These are phyloP conservation scores for Nomia melanderi DNA, from an alignment of 1,140 invertebrate species.

Conservation along the genomic window DNA sequence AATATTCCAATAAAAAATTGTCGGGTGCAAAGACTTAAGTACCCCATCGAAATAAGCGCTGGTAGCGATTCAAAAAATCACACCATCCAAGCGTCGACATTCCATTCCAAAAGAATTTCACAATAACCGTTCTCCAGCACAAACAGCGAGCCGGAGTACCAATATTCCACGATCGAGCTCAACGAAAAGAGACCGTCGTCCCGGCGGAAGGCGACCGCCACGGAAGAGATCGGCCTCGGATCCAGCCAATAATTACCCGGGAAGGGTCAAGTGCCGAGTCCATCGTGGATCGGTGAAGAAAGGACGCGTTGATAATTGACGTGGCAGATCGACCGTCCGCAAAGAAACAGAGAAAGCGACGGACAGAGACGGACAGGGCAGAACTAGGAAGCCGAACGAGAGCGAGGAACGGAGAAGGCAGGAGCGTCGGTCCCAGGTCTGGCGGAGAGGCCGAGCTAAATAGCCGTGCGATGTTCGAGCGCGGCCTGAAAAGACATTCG, in stretches of 20 bases:
- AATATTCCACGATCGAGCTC: too few species aligned
- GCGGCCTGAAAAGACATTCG: constrained; percentile 78
- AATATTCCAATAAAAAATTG: too few species aligned
- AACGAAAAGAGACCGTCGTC: too few species aligned
- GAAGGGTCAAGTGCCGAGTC: constrained; percentile 26
- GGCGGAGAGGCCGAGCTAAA: constrained; percentile 48
- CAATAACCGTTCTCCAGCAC: too few species aligned
- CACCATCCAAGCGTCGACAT: too few species aligned
- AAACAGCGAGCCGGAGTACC: too few species aligned
- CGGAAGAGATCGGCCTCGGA: not conserved
- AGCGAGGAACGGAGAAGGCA: not conserved
- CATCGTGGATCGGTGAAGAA: not conserved
- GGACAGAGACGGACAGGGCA: not conserved
- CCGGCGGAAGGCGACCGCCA: not conserved
- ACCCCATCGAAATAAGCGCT: too few species aligned
- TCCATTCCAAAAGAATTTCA: too few species aligned
- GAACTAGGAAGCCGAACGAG: too few species aligned
- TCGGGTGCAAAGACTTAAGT: too few species aligned
- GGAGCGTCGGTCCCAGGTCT: constrained; percentile 1
- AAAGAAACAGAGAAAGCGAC: not conserved
- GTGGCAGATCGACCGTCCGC: constrained; percentile 40
- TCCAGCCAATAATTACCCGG: constrained; percentile 13
- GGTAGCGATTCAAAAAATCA: too few species aligned
- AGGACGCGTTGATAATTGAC: constrained; percentile 61
- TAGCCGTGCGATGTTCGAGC: constrained; percentile 70